A percentile compares a stretch with the other conserved stretches of the same genome.
Evolutionary conservation across 2,888 invertebrate genomes (phyloP).

Genomic region (Pecten maximus): DNA sequence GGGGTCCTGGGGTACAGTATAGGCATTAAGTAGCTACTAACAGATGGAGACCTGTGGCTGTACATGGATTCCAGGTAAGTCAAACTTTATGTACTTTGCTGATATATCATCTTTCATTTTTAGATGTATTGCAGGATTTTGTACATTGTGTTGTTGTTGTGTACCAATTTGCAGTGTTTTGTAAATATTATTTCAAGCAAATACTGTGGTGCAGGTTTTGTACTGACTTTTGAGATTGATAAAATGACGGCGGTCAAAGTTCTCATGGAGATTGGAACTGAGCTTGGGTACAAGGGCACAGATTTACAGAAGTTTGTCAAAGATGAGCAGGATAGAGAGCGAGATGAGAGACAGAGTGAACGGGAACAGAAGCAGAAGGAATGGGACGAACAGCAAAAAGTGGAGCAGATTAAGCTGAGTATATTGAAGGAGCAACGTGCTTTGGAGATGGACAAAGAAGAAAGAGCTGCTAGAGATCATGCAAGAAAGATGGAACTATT

Average conservation of each 20-base stretch:
- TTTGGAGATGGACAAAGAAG: background rate
- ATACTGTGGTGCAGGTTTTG: too few relatives aligned
- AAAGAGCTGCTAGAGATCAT: conserved; percentile 38
- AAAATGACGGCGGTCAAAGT: conserved; percentile 16
- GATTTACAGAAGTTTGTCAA: conserved; percentile 30
- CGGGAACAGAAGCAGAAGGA: background rate
- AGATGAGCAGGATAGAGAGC: conserved; percentile 27
- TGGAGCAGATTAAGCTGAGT: background rate
- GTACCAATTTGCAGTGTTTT: too few relatives aligned
- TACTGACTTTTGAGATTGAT: background rate
- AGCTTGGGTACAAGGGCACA: conserved; percentile 31
- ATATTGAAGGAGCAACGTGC: background rate
- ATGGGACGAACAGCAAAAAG: background rate
- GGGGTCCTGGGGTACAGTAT: too few relatives aligned
- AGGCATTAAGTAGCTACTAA: too few relatives aligned
- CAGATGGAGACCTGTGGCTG: background rate
- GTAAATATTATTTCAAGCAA: too few relatives aligned
- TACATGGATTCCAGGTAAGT: background rate
- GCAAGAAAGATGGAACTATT: background rate
- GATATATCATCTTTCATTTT: too few relatives aligned
- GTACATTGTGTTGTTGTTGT: too few relatives aligned
- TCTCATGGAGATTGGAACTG: conserved; percentile 9
- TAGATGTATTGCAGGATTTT: too few relatives aligned
- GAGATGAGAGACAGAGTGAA: conserved; percentile 17
- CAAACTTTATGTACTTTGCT: too few relatives aligned